A percentile compares a stretch with the other conserved stretches of the same genome.
phyloP scores from a whole-genome alignment of 92 coral and sea anemone genomes.

The Diadumene lineata region DNA sequence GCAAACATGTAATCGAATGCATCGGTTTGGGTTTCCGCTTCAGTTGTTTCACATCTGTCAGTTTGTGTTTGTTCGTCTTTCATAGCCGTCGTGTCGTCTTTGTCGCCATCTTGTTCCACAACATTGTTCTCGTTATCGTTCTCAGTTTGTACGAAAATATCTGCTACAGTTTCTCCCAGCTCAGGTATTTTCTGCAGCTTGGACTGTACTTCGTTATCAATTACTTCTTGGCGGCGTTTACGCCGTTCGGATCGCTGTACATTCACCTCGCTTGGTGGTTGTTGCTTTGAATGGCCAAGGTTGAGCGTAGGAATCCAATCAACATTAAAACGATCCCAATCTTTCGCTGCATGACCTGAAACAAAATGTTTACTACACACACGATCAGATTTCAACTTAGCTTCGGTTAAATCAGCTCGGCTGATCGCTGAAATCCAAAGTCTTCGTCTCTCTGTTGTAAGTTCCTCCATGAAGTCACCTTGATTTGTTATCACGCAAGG shows the following conservation, averaged over 20 bases:
- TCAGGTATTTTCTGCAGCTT: conserved; percentile 20
- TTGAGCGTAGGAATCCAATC: conserved; percentile 34
- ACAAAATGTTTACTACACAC: conserved; percentile 43
- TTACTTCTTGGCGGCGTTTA: too few relatives aligned
- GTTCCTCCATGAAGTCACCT: conserved; percentile 29
- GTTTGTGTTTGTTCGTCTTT: conserved; percentile 7
- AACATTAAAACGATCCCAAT: conserved; percentile 34
- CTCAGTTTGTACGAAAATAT: neutral
- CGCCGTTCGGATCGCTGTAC: too few relatives aligned
- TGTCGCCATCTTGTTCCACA: neutral
- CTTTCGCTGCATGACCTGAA: conserved; percentile 34
- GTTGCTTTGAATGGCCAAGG: conserved; percentile 24
- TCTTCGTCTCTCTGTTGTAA: conserved; percentile 20
- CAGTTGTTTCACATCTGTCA: neutral
- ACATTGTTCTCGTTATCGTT: neutral
- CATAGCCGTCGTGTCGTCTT: neutral
- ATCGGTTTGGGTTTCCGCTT: conserved; percentile 8
- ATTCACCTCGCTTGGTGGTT: conserved; percentile 11
- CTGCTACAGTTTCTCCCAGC: conserved; percentile 23
- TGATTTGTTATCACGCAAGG: conserved; percentile 33
- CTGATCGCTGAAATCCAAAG: conserved; percentile 46
- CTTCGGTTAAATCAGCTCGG: conserved; percentile 35
- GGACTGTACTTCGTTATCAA: conserved; percentile 12
- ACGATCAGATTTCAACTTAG: conserved; percentile 24
- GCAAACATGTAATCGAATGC: conserved; percentile 5